Conservation (phyloP, 2,888 invertebrate genomes). For the Thereva nobilitata region DNA sequence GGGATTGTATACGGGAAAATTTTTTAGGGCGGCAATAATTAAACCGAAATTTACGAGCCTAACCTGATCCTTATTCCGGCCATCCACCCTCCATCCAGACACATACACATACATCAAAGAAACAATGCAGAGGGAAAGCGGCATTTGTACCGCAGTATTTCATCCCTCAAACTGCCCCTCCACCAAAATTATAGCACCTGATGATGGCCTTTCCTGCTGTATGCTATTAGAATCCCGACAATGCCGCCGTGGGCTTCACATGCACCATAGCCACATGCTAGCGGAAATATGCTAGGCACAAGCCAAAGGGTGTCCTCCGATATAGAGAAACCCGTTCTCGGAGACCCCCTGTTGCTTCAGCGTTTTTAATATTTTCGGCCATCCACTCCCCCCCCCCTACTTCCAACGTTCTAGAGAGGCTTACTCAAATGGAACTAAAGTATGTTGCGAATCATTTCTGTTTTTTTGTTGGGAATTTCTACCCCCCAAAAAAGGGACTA, state of each 20-base stretch:
- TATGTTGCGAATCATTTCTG: constrained; percentile 6
- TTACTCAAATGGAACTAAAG: constrained; percentile 16
- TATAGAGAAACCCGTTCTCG: not conserved
- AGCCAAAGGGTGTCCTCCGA: not conserved
- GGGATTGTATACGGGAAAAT: not conserved
- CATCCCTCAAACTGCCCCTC: too few relatives aligned
- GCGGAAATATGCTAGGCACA: constrained; percentile 5
- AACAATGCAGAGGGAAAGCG: not conserved
- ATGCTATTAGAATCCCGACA: too few relatives aligned
- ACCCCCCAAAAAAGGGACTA: not conserved
- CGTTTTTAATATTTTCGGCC: not conserved
- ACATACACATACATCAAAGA: constrained; percentile 7
- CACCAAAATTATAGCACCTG: too few relatives aligned
- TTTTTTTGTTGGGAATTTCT: not conserved
- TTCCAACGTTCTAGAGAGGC: not conserved
- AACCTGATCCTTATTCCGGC: not conserved
- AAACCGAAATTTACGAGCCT: constrained; percentile 14
- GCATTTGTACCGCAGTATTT: too few relatives aligned
- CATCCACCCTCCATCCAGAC: constrained; percentile 3
- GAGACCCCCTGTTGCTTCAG: constrained; percentile 8
- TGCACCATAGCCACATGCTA: not conserved
- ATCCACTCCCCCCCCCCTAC: not conserved
- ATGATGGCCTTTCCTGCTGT: too few relatives aligned
- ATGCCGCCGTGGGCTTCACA: too few relatives aligned
- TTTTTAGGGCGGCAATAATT: constrained; percentile 18